phyloP scores from a whole-genome alignment of 2,888 invertebrate genomes.

The Ormyrus labotus region DNA sequence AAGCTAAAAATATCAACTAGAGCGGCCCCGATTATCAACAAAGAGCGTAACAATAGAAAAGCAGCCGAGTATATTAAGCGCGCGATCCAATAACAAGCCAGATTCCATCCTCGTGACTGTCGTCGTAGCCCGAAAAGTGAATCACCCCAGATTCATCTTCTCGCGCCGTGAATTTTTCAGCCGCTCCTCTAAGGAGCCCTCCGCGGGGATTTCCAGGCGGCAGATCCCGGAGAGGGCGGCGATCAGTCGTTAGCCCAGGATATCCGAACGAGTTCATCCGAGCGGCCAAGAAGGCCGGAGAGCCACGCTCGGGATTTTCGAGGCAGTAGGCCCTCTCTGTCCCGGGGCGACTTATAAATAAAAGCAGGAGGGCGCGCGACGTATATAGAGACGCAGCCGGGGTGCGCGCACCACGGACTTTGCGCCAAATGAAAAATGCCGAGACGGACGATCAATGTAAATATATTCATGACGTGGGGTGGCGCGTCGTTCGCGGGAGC shows the following conservation, averaged over 20 bases:
- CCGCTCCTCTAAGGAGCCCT: no score
- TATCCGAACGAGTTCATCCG: conserved; percentile 35
- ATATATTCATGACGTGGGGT: conserved; percentile 76
- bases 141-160: neutral
- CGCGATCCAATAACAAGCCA: no score
- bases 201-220: no score
- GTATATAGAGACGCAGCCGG: conserved; percentile 52
- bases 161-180: no score
- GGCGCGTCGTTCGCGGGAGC: conserved; percentile 60
- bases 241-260: no score
- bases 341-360: conserved; percentile 69
- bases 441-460: conserved; percentile 75
- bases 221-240: neutral
- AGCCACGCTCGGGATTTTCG: conserved; percentile 55
- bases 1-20: neutral
- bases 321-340: conserved; percentile 52
- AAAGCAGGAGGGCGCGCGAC: conserved; percentile 66
- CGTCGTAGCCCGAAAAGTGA: neutral
- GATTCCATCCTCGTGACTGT: no score
- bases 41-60: no score
- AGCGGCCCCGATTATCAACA: no score
- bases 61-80: no score
- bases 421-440: conserved; percentile 64
- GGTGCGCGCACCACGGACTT: conserved; percentile 50
- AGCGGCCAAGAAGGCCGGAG: neutral